Percentiles rank a stretch among this genome's conserved stretches.
These are phyloP conservation scores for Brenthis daphne DNA, from an alignment of 2,888 invertebrate species.

Conservation along the genomic window DNA sequence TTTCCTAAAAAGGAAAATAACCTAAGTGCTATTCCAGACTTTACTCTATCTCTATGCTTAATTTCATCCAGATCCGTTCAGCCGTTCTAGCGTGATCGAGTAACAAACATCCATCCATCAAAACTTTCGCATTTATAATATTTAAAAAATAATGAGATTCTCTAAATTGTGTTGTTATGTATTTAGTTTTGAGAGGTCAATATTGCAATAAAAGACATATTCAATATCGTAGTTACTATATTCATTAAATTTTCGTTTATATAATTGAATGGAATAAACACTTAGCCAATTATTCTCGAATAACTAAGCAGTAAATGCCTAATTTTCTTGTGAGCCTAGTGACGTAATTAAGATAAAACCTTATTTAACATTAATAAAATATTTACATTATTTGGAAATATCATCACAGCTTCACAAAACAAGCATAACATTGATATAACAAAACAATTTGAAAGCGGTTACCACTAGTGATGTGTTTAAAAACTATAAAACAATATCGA, in stretches of 20 bases:
- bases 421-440: conserved; percentile 77
- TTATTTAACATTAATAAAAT: conserved; percentile 76
- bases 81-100: no score
- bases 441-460: conserved; percentile 67
- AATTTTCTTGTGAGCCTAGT: conserved; percentile 76
- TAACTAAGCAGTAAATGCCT: conserved; percentile 74
- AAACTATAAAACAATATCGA: conserved; percentile 66
- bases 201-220: conserved; percentile 48
- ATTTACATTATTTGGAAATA: conserved; percentile 81
- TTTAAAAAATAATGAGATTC: no score
- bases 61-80: no score
- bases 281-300: conserved; percentile 73
- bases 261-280: conserved; percentile 81
- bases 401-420: conserved; percentile 82
- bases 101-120: no score
- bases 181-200: background rate
- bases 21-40: no score
- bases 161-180: background rate
- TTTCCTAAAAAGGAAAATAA: no score
- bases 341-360: conserved; percentile 70
- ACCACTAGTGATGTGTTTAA: conserved; percentile 51
- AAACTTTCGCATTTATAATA: no score
- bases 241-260: conserved; percentile 78
- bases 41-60: no score
- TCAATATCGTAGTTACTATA: conserved; percentile 64